A percentile compares a stretch with the other conserved stretches of the same genome.
Evolutionary conservation across 1,140 invertebrate species (phyloP).

Genomic region (Contarinia nasturtii): DNA sequence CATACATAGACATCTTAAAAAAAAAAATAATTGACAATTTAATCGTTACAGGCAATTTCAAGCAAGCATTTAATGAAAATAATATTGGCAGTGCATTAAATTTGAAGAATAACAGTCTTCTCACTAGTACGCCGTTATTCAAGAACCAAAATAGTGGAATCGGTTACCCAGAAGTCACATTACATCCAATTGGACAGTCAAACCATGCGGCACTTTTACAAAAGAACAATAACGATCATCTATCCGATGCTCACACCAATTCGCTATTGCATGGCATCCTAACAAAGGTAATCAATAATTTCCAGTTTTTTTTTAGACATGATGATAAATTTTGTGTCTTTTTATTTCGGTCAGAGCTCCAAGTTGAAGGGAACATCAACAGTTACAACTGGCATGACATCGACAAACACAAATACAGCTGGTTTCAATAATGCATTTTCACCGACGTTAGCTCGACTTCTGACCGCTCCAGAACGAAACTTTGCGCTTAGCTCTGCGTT

Average conservation of each 20-base stretch:
- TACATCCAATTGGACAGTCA: conserved; percentile 38
- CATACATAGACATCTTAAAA: too few relatives aligned
- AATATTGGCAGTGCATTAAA: too few relatives aligned
- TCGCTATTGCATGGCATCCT: conserved; percentile 56
- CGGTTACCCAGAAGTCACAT: conserved; percentile 55
- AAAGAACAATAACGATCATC: conserved; percentile 6
- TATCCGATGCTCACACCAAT: conserved; percentile 27
- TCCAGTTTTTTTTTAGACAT: neutral
- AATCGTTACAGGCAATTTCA: too few relatives aligned
- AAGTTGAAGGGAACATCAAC: too few relatives aligned
- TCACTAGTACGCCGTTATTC: conserved; percentile 4
- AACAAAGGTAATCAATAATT: conserved; percentile 32
- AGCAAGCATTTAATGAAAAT: too few relatives aligned
- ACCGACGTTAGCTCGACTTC: conserved; percentile 53
- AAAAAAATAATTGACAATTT: too few relatives aligned
- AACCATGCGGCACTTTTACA: conserved; percentile 3
- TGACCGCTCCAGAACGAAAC: conserved; percentile 38
- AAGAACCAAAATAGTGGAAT: conserved; percentile 22
- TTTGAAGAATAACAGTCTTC: neutral
- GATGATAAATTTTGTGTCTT: neutral
- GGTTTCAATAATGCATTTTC: conserved; percentile 33
- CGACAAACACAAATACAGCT: conserved; percentile 13
- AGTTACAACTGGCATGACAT: neutral
- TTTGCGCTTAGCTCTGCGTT: conserved; percentile 5
- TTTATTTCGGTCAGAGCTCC: neutral